phyloP scores from a whole-genome alignment of 2,888 invertebrate species.

The Plebejus argus region DNA sequence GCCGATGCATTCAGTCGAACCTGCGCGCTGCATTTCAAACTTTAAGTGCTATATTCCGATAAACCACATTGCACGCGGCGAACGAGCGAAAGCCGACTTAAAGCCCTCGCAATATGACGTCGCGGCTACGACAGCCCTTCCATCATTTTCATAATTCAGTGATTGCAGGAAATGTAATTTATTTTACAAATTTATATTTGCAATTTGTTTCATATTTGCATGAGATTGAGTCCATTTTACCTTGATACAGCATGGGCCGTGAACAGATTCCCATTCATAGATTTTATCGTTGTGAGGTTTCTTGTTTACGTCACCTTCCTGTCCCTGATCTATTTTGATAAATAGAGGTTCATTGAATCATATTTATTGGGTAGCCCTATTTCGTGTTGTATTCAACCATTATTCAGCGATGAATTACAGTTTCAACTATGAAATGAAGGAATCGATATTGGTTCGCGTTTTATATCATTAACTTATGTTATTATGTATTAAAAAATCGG shows the following conservation, averaged over 20 bases:
- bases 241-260: conserved; percentile 23
- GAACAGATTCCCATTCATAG: conserved; percentile 33
- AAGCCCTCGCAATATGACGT: conserved; percentile 33
- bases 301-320: conserved; percentile 28
- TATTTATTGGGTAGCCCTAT: neutral
- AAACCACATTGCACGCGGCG: conserved; percentile 39
- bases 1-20: conserved; percentile 51
- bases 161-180: conserved; percentile 35
- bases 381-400: neutral
- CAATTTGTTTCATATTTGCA: conserved; percentile 33
- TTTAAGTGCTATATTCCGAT: conserved; percentile 44
- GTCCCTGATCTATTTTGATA: conserved; percentile 25
- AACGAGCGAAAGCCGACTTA: conserved; percentile 42
- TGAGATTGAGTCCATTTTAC: conserved; percentile 37
- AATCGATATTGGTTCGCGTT: neutral
- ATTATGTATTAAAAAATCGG: neutral
- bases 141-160: conserved; percentile 34
- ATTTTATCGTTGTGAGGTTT: conserved; percentile 27
- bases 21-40: conserved; percentile 54
- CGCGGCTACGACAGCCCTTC: conserved; percentile 33
- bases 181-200: conserved; percentile 30
- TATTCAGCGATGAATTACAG: neutral
- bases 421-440: neutral
- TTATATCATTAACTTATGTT: neutral
- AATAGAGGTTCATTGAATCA: neutral